Percentiles rank a stretch among this genome's conserved stretches.
Conservation (phyloP, 2,113 vertebrate genomes). For the Onychostruthus taczanowskii region DNA sequence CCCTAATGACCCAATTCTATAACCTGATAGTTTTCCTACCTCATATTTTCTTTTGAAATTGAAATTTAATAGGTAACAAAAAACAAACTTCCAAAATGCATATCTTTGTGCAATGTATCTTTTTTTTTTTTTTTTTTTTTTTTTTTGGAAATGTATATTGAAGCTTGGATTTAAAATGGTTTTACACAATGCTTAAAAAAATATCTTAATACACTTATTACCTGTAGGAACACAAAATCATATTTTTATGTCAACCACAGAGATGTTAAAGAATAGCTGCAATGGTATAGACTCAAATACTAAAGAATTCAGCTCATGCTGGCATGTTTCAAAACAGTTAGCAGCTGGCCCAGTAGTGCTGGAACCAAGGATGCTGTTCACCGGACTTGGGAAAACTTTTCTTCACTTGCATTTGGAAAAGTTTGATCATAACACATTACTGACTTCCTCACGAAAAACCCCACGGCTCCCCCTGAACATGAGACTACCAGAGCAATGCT, state of each 20-base stretch:
- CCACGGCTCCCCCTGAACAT: neutral
- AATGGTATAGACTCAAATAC: neutral
- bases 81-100: neutral
- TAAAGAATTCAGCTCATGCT: neutral
- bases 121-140: neutral
- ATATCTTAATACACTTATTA: neutral
- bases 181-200: neutral
- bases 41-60: neutral
- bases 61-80: neutral
- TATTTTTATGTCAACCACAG: neutral
- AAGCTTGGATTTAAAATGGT: neutral
- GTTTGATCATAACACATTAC: neutral
- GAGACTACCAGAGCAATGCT: neutral
- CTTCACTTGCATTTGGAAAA: neutral
- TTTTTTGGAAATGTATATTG: neutral
- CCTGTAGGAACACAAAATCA: neutral
- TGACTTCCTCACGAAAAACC: neutral
- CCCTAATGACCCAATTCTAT: neutral
- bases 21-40: neutral
- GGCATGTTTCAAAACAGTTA: neutral
- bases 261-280: neutral
- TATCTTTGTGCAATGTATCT: neutral
- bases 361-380: neutral
- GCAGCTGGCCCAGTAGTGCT: neutral
- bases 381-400: neutral